phyloP scores from a whole-genome alignment of 2,797 vertebrate species.

The Sarcoramphus papa region DNA sequence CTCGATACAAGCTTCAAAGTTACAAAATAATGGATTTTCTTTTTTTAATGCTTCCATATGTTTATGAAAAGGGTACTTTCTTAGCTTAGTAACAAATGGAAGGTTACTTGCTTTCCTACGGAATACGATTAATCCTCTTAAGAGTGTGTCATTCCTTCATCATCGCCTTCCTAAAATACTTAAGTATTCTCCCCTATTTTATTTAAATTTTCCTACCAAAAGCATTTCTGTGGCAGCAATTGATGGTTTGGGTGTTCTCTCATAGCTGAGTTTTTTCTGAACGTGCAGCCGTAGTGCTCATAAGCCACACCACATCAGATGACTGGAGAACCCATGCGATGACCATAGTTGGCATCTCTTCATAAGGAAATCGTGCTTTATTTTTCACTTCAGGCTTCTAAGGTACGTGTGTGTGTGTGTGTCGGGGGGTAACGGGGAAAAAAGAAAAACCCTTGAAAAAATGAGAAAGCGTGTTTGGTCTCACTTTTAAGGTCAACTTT shows the following conservation, averaged over 20 bases:
- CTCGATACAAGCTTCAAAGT: background rate
- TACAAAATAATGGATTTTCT: background rate
- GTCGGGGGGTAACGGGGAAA: accelerated
- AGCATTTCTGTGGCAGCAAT: background rate
- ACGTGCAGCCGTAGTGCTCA: background rate
- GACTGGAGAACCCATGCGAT: accelerated
- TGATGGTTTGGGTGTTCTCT: background rate
- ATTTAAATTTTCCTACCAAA: background rate
- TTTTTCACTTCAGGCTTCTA: background rate
- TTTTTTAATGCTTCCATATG: background rate
- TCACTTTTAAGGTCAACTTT: background rate
- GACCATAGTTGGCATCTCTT: background rate
- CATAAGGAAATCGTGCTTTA: background rate
- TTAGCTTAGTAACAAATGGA: background rate
- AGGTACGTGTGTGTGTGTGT: background rate
- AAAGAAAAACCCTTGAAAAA: background rate
- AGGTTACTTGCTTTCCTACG: background rate
- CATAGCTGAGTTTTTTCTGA: background rate
- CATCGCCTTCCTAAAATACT: background rate
- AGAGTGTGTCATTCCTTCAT: background rate
- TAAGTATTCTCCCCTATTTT: background rate
- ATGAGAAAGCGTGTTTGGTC: background rate
- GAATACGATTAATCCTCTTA: background rate
- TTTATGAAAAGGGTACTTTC: background rate
- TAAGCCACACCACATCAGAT: background rate